Conservation (phyloP, 2,797 vertebrate species). For the Octomys mimax region DNA sequence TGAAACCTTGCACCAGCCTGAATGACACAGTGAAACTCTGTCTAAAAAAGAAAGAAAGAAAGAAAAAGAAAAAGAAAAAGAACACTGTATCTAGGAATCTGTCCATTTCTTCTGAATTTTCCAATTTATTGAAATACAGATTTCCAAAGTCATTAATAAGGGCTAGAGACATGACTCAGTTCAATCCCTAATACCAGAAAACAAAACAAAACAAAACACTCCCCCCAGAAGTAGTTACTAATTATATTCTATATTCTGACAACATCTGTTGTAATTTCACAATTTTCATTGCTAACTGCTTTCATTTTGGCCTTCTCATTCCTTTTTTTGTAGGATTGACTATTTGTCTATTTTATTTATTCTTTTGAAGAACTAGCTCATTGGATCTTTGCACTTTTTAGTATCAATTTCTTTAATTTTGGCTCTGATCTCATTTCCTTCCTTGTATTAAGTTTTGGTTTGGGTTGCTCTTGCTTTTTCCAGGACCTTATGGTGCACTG, state of each 20-base stretch:
- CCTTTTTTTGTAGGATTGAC: neutral
- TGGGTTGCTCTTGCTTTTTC: neutral
- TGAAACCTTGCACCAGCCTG: neutral
- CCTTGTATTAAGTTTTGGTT: neutral
- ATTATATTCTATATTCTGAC: neutral
- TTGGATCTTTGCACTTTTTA: neutral
- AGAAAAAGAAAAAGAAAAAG: neutral
- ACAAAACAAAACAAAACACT: too few species aligned
- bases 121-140: neutral
- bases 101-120: neutral
- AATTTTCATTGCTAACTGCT: neutral
- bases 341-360: neutral
- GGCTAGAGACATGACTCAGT: too few species aligned
- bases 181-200: too few species aligned
- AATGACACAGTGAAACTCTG: neutral
- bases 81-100: neutral
- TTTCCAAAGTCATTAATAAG: neutral
- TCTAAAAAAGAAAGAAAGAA: neutral
- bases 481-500: neutral
- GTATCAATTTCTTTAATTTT: neutral
- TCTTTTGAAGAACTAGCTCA: neutral
- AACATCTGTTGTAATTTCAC: neutral
- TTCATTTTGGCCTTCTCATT: neutral
- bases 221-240: neutral
- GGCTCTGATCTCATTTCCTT: neutral